Percentiles rank a stretch among this genome's conserved stretches.
phyloP scores from a whole-genome alignment of 2,888 invertebrate genomes.

The Epinotia nisella region DNA sequence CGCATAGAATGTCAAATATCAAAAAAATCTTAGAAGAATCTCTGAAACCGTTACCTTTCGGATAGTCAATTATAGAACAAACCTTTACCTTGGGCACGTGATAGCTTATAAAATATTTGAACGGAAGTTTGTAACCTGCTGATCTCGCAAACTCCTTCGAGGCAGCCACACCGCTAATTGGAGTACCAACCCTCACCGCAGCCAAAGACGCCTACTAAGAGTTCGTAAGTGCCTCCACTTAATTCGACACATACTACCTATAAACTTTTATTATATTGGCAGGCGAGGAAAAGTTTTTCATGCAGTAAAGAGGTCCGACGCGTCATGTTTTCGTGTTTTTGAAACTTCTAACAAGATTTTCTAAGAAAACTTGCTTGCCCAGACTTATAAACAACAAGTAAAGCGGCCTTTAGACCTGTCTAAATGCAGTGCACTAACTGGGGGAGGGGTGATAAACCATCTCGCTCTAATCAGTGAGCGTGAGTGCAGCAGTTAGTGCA shows the following conservation, averaged over 20 bases:
- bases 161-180: constrained; percentile 13
- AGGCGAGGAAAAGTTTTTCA: neutral
- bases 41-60: neutral
- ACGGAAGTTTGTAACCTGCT: constrained; percentile 4
- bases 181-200: constrained; percentile 2
- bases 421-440: no score
- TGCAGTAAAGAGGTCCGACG: no score
- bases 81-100: neutral
- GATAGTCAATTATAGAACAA: neutral
- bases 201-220: constrained; percentile 4
- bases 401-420: neutral
- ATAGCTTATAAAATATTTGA: neutral
- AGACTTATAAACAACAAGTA: neutral
- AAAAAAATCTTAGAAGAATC: neutral
- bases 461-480: no score
- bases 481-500: no score
- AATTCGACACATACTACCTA: constrained; percentile 25
- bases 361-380: neutral
- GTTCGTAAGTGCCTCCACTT: neutral
- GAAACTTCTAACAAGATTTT: neutral
- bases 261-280: neutral
- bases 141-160: constrained; percentile 16
- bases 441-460: no score
- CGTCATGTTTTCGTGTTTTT: no score
- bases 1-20: neutral